Evolutionary conservation across 1,140 invertebrate species (phyloP), one percentile per base, ranked within the genome.

Genomic region (Maconellicoccus hirsutus): DNA sequence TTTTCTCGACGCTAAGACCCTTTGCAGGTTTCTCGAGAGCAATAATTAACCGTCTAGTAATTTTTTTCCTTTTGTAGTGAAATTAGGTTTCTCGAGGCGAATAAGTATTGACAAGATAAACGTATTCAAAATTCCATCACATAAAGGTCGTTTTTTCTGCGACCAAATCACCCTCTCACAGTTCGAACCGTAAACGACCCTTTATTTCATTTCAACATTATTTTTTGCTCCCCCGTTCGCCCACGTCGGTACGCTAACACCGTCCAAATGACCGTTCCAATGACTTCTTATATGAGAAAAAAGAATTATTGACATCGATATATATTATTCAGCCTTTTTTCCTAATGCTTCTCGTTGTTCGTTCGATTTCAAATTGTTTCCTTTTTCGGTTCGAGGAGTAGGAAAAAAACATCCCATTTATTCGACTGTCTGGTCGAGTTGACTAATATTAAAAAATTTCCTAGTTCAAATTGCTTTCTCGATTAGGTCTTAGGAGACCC

Each of bases 231-330:
- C 42, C 42, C 42, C 42, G 6, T 19, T 52, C n/a, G n/a, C 42
- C 16, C n/a, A 52, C n/a, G 4, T 4, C n/a, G n/a, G 29, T 33
- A 52, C 42, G 42, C 42, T 52, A 52, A 52, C 42, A 52, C 6
- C 42, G 42, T 52, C 42, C 42, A 52, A 52, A 52, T 52, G 42
- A 52, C 42, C 42, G 42, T 52, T 52, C 42, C 42, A 19, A 52
- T 52, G 42, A 52, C 42, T 52, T 52, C n/a, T 52, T 52, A 52
- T 52, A 52, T 52, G 42, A 52, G 42, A 52, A 52, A 52, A 52
- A 52, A 52, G 42, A 52, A 52, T 52, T 52, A 52, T 52, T 52
- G 42, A 52, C 42, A 19, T 52, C 42, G 12, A 52, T 52, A 52
- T 52, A 52, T 52, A 52, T 52, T 52, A 52, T 52, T 52, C 42